A percentile compares a stretch with the other conserved stretches of the same genome.
phyloP scores from a whole-genome alignment of 2,888 invertebrate species.

The Alloplasta piceator region DNA sequence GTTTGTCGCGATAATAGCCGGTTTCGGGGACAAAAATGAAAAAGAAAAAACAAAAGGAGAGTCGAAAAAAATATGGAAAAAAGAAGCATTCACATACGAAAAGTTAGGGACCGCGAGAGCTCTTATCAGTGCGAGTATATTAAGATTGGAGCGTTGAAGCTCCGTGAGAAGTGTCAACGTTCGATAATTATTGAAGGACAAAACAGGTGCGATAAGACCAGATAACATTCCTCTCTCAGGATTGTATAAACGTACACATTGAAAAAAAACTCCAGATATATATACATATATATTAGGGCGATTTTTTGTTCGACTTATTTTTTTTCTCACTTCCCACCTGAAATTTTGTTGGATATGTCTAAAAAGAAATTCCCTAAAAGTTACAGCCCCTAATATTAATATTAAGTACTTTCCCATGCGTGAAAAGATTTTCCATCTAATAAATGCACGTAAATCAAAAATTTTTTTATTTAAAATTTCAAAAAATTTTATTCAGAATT shows the following conservation, averaged over 20 bases:
- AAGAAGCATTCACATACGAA: not conserved
- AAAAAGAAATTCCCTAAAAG: too few species aligned
- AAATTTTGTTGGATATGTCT: too few species aligned
- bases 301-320: too few species aligned
- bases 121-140: constrained; percentile 30
- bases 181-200: constrained; percentile 43
- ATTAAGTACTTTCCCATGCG: too few species aligned
- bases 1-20: constrained; percentile 46
- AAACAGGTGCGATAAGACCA: constrained; percentile 27
- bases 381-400: too few species aligned
- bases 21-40: constrained; percentile 8
- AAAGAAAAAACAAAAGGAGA: not conserved
- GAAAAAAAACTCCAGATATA: too few species aligned
- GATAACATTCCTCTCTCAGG: constrained; percentile 45
- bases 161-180: constrained; percentile 3
- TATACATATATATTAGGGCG: too few species aligned
- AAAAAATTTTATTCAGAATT: too few species aligned
- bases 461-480: too few species aligned
- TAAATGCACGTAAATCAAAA: too few species aligned
- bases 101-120: not conserved
- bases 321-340: too few species aligned
- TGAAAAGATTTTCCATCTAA: too few species aligned
- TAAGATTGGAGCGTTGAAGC: constrained; percentile 10
- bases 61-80: not conserved
- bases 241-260: constrained; percentile 61